A percentile compares a stretch with the other conserved stretches of the same genome.
phyloP scores from a whole-genome alignment of 2,888 invertebrate genomes.

The Megastigmus dorsalis region DNA sequence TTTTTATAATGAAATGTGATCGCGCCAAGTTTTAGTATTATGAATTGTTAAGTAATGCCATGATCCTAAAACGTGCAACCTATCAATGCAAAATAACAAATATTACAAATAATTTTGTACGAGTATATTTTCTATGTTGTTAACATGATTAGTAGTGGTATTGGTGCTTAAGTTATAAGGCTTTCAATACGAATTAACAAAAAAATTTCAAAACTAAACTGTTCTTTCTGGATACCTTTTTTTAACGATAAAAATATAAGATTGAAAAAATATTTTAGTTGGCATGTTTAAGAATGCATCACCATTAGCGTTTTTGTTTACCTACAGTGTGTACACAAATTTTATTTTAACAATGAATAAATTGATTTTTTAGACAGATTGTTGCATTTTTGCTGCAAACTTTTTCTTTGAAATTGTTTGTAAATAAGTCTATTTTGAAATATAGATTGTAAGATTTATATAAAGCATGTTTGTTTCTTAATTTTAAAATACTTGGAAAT shows the following conservation, averaged over 20 bases:
- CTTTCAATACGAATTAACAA: conserved; percentile 26
- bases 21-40: conserved; percentile 56
- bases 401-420: background rate
- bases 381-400: conserved; percentile 12
- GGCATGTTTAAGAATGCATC: background rate
- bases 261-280: no score
- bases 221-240: conserved; percentile 20
- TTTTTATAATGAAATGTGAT: conserved; percentile 54
- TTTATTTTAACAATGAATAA: conserved; percentile 33
- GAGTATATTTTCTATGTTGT: conserved; percentile 51
- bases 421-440: conserved; percentile 11
- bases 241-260: no score
- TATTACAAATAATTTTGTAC: conserved; percentile 66
- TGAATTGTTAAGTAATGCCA: conserved; percentile 64
- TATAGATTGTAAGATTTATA: conserved; percentile 7
- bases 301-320: conserved; percentile 27
- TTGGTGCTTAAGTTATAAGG: conserved; percentile 50
- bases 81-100: conserved; percentile 73
- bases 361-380: conserved; percentile 24
- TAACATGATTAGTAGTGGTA: conserved; percentile 50
- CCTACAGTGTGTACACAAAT: conserved; percentile 17
- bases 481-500: conserved; percentile 15
- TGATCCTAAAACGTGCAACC: conserved; percentile 69
- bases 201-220: conserved; percentile 14
- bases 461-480: background rate